A percentile compares a stretch with the other conserved stretches of the same genome.
Evolutionary conservation across 2,113 vertebrate species (phyloP).

Genomic region (Elaphurus davidianus): DNA sequence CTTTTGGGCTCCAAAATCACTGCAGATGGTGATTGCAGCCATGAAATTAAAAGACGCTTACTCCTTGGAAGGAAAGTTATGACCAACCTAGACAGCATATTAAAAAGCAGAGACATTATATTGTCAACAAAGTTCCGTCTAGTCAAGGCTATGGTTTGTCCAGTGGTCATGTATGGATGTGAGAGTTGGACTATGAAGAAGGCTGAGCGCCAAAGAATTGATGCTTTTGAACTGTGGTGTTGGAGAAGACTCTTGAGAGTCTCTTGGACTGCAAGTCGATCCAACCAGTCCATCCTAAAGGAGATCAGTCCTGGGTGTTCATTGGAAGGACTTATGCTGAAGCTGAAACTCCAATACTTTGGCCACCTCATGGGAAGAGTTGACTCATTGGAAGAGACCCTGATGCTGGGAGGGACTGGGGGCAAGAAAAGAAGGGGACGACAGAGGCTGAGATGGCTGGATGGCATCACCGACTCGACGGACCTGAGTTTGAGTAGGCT

Average conservation of each 20-base stretch:
- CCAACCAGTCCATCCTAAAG: neutral
- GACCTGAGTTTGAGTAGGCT: neutral
- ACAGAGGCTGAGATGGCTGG: neutral
- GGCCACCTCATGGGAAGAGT: neutral
- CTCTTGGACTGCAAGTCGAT: neutral
- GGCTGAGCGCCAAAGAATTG: neutral
- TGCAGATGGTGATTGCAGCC: neutral
- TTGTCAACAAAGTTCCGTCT: neutral
- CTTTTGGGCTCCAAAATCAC: neutral
- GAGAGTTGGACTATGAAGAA: neutral
- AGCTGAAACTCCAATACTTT: neutral
- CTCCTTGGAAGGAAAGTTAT: neutral
- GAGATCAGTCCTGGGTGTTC: neutral
- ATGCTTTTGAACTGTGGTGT: neutral
- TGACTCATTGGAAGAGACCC: neutral
- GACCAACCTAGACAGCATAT: neutral
- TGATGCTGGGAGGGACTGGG: neutral
- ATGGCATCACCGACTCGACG: neutral
- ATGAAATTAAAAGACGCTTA: neutral
- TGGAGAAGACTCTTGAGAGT: neutral
- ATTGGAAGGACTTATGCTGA: neutral
- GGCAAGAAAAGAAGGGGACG: neutral
- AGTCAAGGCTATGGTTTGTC: neutral
- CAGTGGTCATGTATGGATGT: neutral
- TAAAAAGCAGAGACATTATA: neutral